A percentile compares a stretch with the other conserved stretches of the same genome.
Evolutionary conservation across 2,888 invertebrate species (phyloP).

Genomic region (Tryphoninae sp.): DNA sequence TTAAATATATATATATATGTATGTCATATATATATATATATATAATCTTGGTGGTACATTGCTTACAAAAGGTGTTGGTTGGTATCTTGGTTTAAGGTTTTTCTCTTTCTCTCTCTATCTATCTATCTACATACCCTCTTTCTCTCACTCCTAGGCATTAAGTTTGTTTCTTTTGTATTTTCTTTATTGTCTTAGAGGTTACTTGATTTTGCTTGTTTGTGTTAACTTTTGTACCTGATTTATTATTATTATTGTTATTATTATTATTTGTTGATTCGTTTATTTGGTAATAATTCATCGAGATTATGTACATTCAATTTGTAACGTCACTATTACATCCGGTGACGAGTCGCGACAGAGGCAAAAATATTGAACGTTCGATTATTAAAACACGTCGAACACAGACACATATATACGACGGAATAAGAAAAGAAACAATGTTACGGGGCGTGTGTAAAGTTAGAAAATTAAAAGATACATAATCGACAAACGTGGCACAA

Average conservation of each 20-base stretch:
- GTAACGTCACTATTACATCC: constrained; percentile 58
- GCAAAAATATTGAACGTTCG: constrained; percentile 55
- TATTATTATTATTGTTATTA: constrained; percentile 36
- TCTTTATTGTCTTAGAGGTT: constrained; percentile 69
- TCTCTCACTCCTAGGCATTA: constrained; percentile 68
- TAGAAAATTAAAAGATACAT: background rate
- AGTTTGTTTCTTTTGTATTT: constrained; percentile 65
- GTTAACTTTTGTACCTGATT: constrained; percentile 66
- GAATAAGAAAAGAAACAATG: constrained; percentile 16
- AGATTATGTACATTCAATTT: constrained; percentile 41
- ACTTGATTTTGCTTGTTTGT: constrained; percentile 80
- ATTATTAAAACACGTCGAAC: constrained; percentile 62
- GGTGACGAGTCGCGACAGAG: constrained; percentile 59
- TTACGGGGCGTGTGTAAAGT: constrained; percentile 39
- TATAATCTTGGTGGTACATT: constrained; percentile 74
- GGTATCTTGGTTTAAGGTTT: constrained; percentile 78
- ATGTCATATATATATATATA: constrained; percentile 32
- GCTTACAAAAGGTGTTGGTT: constrained; percentile 77
- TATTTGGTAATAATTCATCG: constrained; percentile 42
- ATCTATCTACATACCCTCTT: constrained; percentile 41
- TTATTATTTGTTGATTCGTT: constrained; percentile 46
- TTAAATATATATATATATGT: constrained; percentile 6
- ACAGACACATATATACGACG: constrained; percentile 42
- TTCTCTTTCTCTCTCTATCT: constrained; percentile 65
- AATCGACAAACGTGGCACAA: constrained; percentile 68